These are phyloP conservation scores for Calameuta idolon DNA, from an alignment of 2,888 invertebrate genomes.

Conservation along the genomic window DNA sequence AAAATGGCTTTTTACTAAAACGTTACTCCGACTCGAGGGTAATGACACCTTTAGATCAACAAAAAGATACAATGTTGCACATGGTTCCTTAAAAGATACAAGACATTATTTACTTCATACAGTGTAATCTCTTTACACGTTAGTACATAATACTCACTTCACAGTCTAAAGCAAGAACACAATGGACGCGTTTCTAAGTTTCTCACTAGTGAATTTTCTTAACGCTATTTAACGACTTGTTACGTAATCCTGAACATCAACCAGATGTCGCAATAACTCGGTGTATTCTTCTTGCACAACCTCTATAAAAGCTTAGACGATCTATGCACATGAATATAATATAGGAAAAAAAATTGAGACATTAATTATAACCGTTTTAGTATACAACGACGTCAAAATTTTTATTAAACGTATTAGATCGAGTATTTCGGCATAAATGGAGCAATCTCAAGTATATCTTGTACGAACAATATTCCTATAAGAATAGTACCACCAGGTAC, in stretches of 20 bases:
- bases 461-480: neutral
- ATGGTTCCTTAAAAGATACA: neutral
- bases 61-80: neutral
- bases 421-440: neutral
- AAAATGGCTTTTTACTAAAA: neutral
- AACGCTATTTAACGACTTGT: neutral
- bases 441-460: neutral
- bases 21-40: neutral
- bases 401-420: neutral
- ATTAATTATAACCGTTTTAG: neutral
- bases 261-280: neutral
- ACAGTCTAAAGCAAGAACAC: neutral
- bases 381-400: neutral
- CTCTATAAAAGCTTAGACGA: neutral
- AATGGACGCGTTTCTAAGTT: neutral
- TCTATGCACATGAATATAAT: neutral
- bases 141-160: neutral
- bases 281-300: neutral
- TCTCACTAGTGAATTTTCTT: neutral
- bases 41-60: neutral
- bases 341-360: neutral
- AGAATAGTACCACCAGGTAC: neutral
- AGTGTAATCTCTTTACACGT: neutral
- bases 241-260: neutral
- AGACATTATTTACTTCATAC: neutral